Evolutionary conservation across 2,797 vertebrate species (phyloP).

Genomic region (Sebastiscus albofasciatus): DNA sequence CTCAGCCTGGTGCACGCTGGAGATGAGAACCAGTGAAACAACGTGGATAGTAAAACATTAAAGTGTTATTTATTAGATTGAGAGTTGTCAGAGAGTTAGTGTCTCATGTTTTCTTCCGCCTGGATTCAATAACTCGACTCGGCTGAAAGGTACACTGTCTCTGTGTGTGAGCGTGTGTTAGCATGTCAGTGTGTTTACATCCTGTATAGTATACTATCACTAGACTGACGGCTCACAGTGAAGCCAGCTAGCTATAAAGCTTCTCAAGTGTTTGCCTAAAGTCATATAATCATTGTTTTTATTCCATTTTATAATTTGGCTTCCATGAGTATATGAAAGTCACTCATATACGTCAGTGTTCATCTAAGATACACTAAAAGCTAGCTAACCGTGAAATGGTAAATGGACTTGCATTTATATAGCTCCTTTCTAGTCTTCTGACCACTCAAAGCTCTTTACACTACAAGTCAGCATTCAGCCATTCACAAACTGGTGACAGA

Average conservation of each 20-base stretch:
- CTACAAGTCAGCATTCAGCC: too few relatives aligned
- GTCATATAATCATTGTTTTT: background rate
- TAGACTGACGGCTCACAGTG: background rate
- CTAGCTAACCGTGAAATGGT: too few relatives aligned
- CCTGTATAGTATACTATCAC: background rate
- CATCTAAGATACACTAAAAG: too few relatives aligned
- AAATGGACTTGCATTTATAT: too few relatives aligned
- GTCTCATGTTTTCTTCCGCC: background rate
- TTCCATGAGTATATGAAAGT: background rate
- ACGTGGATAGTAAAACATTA: conserved; percentile 56
- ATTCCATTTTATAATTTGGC: rapidly evolving
- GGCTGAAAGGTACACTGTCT: conserved; percentile 36
- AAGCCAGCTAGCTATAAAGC: background rate
- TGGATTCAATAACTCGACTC: background rate
- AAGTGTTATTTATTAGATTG: background rate
- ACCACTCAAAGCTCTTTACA: too few relatives aligned
- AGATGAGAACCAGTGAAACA: conserved; percentile 25
- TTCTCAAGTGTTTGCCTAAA: background rate
- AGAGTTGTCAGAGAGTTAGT: rapidly evolving
- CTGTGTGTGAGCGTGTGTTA: too few relatives aligned
- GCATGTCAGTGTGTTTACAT: conserved; percentile 47
- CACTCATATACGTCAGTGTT: background rate
- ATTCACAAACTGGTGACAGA: too few relatives aligned
- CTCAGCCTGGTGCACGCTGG: conserved; percentile 39
- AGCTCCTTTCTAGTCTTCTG: too few relatives aligned